phyloP scores from a whole-genome alignment of 1,140 invertebrate species.

The Hycleus cichorii region DNA sequence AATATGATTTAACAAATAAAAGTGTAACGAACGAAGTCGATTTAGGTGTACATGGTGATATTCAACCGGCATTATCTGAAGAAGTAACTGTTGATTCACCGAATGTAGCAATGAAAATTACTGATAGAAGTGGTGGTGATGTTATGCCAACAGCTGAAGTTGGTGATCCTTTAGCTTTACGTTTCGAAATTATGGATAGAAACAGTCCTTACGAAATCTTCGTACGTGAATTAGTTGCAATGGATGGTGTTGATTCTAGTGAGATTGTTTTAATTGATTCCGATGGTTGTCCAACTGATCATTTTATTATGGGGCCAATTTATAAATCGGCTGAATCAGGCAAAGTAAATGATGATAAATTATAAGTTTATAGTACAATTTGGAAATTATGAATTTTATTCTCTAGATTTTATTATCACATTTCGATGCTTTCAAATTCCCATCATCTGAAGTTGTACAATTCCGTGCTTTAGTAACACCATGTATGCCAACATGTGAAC shows the following conservation, averaged over 20 bases:
- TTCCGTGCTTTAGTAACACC: conserved; percentile 90
- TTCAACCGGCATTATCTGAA: conserved; percentile 60
- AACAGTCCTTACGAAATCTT: conserved; percentile 93
- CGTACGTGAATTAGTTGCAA: conserved; percentile 85
- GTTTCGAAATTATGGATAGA: conserved; percentile 85
- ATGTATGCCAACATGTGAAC: conserved; percentile 86
- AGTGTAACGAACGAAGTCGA: conserved; percentile 88
- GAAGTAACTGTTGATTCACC: conserved; percentile 86
- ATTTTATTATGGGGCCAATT: conserved; percentile 86
- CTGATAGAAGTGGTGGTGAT: conserved; percentile 72
- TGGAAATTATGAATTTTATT: not conserved
- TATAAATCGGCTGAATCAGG: conserved; percentile 69
- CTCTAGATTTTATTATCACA: conserved; percentile 77
- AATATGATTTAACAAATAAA: conserved; percentile 89
- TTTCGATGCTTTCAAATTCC: conserved; percentile 95
- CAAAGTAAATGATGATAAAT: conserved; percentile 51
- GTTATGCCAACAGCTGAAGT: conserved; percentile 77
- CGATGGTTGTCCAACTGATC: conserved; percentile 86
- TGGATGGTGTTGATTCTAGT: conserved; percentile 87
- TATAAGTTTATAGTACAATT: not conserved
- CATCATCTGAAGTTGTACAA: conserved; percentile 88
- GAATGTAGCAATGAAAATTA: conserved; percentile 91
- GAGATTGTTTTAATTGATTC: conserved; percentile 89
- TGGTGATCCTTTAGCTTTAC: conserved; percentile 80
- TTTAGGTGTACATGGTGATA: conserved; percentile 78